Base-by-base conservation (phyloP, 2,888 invertebrate genomes). In the Caenorhabditis imperialis region DNA sequence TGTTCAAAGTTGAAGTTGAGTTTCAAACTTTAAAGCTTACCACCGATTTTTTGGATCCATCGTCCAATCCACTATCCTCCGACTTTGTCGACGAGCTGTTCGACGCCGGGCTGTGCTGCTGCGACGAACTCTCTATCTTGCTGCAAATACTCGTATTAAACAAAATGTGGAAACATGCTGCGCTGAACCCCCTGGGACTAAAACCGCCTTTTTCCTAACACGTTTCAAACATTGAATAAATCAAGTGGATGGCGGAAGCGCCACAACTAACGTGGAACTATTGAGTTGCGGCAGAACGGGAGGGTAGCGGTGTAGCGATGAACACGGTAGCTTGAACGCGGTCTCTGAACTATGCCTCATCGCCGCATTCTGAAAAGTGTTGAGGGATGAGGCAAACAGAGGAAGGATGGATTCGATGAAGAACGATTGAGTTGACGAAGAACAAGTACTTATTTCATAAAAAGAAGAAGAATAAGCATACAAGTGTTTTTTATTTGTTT, bases 31-130 rank as follows among this genome's bases (percentile, higher is more conserved):
- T 6, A 35, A 47, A 51, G 42, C 72, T 53, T 6, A 77, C 79
- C 58, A 62, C 54, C 27, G 73, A 67, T 35, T 74, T 73, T 35
- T 70, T 70, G n/a, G 54, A 54, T 37, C 72, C 79, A 71, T 80
- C 79, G n/a, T 72, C 77, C 50, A 77, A 51, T 35, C 79, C 79
- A 55, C 75, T 75, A 65, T 80, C 79, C 42, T 80, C 77, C 23
- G 77, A 78, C 55, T 78, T 80, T n/a, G 73, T 73, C 25, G 79
- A 77, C 6, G 75, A 69, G 57, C 77, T 75, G 45, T 76, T 79
- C 12, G 77, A 77, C n/a, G 77, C 73, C 23, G 79, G 79, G 25
- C 79, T 79, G 65, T 79, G 79, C 40, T 79, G 79, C 50, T 74
- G 75, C 57, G 74, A 73, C 10, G 75, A 70, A 22, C 54, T 44